Base-by-base conservation (phyloP, 2,797 vertebrate species). In the Lophotriccus pileatus region DNA sequence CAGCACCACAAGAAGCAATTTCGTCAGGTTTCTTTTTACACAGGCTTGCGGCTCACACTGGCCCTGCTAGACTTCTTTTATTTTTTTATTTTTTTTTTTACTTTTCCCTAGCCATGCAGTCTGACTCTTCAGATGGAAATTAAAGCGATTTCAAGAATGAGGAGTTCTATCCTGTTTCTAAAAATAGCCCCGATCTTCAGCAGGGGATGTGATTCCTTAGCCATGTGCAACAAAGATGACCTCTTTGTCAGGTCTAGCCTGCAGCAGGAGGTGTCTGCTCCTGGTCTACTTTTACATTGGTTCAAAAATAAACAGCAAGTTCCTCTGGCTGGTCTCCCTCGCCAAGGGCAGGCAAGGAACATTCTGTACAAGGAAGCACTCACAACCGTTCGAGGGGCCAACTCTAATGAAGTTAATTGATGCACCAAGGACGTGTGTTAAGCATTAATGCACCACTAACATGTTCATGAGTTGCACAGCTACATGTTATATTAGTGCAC, bases 61-160 rank as follows among this genome's bases (percentile, higher is more conserved):
- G 74, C 41, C 56, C 73, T 77, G 68, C 34, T 46, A 74, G 52
- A 28, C 92, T 79, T 74, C 75, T 95, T 90, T 44, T 74, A 52
- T 32, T 24, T 79, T 95, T 90, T 84, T 69, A 41, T 78, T 56
- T 32, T 28, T 27, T 70, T 44, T 78, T 58, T 32, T 27, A 21
- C 5, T 55, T 88, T 62, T 19, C 55, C 50, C 28, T 37, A 93
- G 84, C 93, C 95, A 87, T 24, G 87, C 34, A 67, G 95, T 93
- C 95, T 96, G 91, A 96, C 82, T 97, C 87, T 96, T 96, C 46
- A 30, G 78, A 93, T 95, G 95, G 96, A 98, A 98, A 97, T 86
- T 91, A 97, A 97, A 98, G 97, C 79, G 94, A 97, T 96, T 96
- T 97, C 78, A 96, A 98, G 95, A 97, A 98, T 96, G 97, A 97